phyloP scores from a whole-genome alignment of 2,113 vertebrate species.

The Machaerirhynchus nigripectus region DNA sequence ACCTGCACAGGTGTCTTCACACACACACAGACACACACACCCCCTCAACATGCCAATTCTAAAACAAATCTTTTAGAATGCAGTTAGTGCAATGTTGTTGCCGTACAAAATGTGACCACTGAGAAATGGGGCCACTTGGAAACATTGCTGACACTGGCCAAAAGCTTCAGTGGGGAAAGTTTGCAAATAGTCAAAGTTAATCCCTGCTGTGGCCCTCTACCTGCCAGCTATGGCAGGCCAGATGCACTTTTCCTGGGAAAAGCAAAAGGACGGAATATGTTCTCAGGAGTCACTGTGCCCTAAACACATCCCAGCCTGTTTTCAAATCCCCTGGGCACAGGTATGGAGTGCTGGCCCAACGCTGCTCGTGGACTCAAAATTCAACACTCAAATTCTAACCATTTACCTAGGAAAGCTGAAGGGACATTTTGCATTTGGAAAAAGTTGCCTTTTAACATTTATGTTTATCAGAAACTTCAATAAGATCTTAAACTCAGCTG shows the following conservation, averaged over 20 bases:
- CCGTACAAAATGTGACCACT: background rate
- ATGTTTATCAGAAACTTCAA: background rate
- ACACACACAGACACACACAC: background rate
- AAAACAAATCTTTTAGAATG: background rate
- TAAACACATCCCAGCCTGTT: background rate
- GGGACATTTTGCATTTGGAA: background rate
- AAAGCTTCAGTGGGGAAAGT: background rate
- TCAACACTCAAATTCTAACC: background rate
- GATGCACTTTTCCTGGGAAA: background rate
- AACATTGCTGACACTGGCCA: background rate
- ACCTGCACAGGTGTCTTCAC: accelerated
- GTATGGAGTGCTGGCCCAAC: background rate
- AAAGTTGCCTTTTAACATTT: background rate
- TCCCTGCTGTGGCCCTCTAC: background rate
- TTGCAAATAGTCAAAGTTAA: background rate
- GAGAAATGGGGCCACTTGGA: background rate
- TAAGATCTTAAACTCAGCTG: background rate
- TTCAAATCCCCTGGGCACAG: background rate
- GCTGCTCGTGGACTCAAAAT: background rate
- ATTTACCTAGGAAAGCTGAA: background rate
- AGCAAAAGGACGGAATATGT: background rate
- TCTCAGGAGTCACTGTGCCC: background rate
- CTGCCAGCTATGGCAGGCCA: background rate
- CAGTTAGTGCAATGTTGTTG: accelerated
- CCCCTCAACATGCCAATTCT: accelerated